Conservation (phyloP, 2,888 invertebrate species). For the Podabrus alpinus region DNA sequence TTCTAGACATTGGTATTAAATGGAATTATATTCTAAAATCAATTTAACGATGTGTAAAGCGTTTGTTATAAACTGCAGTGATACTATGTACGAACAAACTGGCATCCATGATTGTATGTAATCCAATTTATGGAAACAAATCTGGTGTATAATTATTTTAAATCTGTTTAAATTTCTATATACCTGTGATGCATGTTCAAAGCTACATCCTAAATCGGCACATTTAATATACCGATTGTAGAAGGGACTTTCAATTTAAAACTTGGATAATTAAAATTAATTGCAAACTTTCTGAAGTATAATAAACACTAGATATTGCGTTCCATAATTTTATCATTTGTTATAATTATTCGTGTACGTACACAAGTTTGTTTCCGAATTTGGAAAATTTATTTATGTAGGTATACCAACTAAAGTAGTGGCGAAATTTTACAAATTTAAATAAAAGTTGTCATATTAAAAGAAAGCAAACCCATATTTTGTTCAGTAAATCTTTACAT, state of each 20-base stretch:
- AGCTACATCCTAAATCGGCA: constrained; percentile 9
- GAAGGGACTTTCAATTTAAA: not conserved
- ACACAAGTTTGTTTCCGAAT: not conserved
- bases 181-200: constrained; percentile 6
- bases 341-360: not conserved
- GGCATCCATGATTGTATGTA: constrained; percentile 17
- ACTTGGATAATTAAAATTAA: not conserved
- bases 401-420: not conserved
- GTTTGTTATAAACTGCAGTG: constrained; percentile 29
- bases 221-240: not conserved
- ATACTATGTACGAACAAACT: constrained; percentile 25
- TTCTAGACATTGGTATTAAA: constrained; percentile 19
- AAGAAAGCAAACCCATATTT: not conserved
- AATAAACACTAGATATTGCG: not conserved
- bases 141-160: constrained; percentile 30
- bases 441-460: not conserved
- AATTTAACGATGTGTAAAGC: constrained; percentile 30
- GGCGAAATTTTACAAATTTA: not conserved
- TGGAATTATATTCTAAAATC: constrained; percentile 23
- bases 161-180: constrained; percentile 32
- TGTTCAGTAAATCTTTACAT: not conserved
- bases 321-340: not conserved
- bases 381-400: not conserved
- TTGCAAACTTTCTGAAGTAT: not conserved
- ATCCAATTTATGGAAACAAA: constrained; percentile 33